phyloP scores from a whole-genome alignment of 2,888 invertebrate genomes.

The Chymomyza caudatula region DNA sequence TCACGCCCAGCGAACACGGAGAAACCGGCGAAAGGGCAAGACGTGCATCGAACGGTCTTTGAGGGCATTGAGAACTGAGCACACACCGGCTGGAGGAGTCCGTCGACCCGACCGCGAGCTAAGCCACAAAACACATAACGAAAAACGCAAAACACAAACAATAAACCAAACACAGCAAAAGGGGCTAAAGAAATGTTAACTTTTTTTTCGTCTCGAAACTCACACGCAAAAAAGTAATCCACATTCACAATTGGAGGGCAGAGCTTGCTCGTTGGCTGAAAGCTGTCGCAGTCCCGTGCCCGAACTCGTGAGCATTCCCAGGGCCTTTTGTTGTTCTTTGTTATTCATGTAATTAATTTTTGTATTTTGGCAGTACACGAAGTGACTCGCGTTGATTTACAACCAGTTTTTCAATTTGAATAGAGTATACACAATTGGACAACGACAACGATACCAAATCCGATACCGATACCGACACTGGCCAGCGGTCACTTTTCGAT shows the following conservation, averaged over 20 bases:
- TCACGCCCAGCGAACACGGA: slow-evolving; percentile 54
- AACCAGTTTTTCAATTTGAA: slow-evolving; percentile 40
- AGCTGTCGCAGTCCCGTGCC: not conserved
- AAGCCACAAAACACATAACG: slow-evolving; percentile 18
- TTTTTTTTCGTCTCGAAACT: slow-evolving; percentile 23
- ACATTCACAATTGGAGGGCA: slow-evolving; percentile 41
- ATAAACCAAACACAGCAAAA: not conserved
- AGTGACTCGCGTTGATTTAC: slow-evolving; percentile 51
- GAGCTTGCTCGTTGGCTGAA: not conserved
- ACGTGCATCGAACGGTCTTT: not conserved
- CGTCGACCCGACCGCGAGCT: slow-evolving; percentile 19
- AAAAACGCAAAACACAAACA: slow-evolving; percentile 16
- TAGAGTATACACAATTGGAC: slow-evolving; percentile 27
- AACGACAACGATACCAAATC: slow-evolving; percentile 39
- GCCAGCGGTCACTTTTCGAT: too few relatives aligned
- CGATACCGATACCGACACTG: not conserved
- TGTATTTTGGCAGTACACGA: slow-evolving; percentile 36
- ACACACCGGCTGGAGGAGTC: not conserved
- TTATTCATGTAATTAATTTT: slow-evolving; percentile 51
- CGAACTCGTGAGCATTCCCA: not conserved
- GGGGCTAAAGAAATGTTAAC: slow-evolving; percentile 30
- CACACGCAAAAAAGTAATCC: slow-evolving; percentile 62
- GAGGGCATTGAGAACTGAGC: not conserved
- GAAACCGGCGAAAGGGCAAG: slow-evolving; percentile 23
- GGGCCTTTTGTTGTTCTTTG: slow-evolving; percentile 23